These are phyloP conservation scores for Epinotia bilunana DNA, from an alignment of 2,888 invertebrate genomes.

Conservation along the genomic window DNA sequence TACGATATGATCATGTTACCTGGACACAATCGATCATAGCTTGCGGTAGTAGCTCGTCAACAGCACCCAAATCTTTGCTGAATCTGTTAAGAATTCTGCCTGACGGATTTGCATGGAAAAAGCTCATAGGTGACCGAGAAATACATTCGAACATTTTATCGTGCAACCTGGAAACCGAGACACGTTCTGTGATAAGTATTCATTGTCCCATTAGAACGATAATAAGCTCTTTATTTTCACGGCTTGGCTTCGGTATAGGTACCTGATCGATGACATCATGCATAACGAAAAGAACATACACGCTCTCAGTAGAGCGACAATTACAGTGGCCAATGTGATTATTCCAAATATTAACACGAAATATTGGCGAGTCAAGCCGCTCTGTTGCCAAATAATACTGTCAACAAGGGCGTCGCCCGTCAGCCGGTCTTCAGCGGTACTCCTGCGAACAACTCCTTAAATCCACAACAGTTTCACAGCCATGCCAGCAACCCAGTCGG, in stretches of 20 bases:
- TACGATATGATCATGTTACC: conserved; percentile 54
- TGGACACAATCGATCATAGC: conserved; percentile 89
- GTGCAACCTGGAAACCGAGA: conserved; percentile 79
- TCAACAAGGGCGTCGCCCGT: conserved; percentile 75
- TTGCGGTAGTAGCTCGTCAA: conserved; percentile 91
- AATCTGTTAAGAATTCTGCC: conserved; percentile 91
- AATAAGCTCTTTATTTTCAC: neutral
- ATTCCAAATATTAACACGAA: conserved; percentile 83
- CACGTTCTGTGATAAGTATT: neutral
- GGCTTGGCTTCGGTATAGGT: conserved; percentile 20
- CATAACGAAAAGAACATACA: conserved; percentile 87
- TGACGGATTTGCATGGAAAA: conserved; percentile 94
- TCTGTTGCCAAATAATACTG: conserved; percentile 68
- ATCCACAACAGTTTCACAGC: no score
- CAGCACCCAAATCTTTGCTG: conserved; percentile 93
- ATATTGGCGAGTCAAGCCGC: conserved; percentile 64
- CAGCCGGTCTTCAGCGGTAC: conserved; percentile 71
- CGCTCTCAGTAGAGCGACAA: conserved; percentile 86
- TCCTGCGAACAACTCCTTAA: conserved; percentile 65
- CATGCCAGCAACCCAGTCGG: neutral
- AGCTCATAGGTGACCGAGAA: conserved; percentile 82
- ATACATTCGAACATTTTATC: conserved; percentile 87
- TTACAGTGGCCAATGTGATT: conserved; percentile 82
- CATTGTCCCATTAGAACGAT: neutral
- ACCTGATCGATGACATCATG: conserved; percentile 87